Base-by-base conservation (phyloP, 2,113 vertebrate genomes). In the Sebastes fasciatus region DNA sequence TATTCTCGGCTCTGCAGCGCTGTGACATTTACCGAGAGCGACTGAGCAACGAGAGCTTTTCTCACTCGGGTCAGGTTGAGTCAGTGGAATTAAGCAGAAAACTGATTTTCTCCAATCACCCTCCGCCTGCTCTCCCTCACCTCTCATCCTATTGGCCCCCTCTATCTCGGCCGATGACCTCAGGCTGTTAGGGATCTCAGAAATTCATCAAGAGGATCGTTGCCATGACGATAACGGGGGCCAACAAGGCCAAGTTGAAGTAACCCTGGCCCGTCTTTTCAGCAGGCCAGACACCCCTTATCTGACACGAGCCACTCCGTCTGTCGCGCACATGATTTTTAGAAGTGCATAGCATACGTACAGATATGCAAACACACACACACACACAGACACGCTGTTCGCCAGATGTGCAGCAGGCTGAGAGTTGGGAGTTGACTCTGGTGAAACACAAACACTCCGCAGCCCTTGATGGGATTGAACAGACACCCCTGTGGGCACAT, bases 171-270 rank as follows among this genome's bases (percentile, higher is more conserved):
- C 77, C 8, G 62, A 85, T 90, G 88, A 90, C 78, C 65, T 88
- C 79, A 78, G 68, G 55, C 84, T 70, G 55, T 67, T 34, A 17
- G 17, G n/a, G 72, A 86, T 83, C 74, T 86, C 73, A 86, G 79
- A 80, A 76, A 73, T 63, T 52, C 60, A 55, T 73, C 46, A 21
- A 40, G 71, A 52, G 6, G 45, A 69, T 26, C 1, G 57, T 83
- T 80, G 72, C 83, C 81, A 86, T 86, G 58, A 76, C 1, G 34
- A 87, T 67, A 45, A 58, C 2, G 0, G 52, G 64, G 57, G 34
- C 3, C 74, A 89, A 83, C 23, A 34, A 65, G 54, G 45, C 74
- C 8, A 16, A 51, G 76, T 34, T n/a, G 81, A 83, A 60, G 77
- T 74, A 86, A 89, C 63, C 66, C 34, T 34, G 34, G 70, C 26